Evolutionary conservation across 2,888 invertebrate genomes (phyloP), one percentile per base, ranked within the genome.

Genomic region (Pedicia rivosa): DNA sequence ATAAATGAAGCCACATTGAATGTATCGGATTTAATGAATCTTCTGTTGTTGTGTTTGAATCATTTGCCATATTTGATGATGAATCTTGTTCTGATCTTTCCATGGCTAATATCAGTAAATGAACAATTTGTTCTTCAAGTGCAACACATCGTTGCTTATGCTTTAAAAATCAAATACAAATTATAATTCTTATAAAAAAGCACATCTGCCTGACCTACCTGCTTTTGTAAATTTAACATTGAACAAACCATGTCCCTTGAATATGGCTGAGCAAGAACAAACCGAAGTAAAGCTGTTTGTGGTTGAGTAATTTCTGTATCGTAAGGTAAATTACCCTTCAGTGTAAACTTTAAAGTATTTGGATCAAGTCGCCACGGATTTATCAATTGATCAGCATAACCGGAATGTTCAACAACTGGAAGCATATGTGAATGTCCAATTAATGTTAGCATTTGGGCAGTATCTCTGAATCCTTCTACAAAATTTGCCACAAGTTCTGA

Each of bases 391-490:
- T 87, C 87, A 0, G 86, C 82, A 55, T 88, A 88, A 6, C 86
- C 86, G 34, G 86, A 83, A 54, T 90, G 87, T 48, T 94, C 92
- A 1, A 94, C 90, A 12, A 95, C 84, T 1, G 95, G 95, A 35
- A 91, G 61, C 80, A 95, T 83, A 52, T 82, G 78, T 1, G 86
- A 75, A 48, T 91, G 82, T 1, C 88, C 88, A 44, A 86, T 78
- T 38, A 92, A 84, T 1, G 92, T 84, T 1, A 94, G 86, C 87
- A 95, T 94, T 66, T 95, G 92, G 0, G 94, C 92, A 42, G 87
- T 82, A 10, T 82, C 78, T 44, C 87, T 75, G 58, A 95, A 95
- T 60, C 88, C 88, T 55, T 92, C 88, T 4, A 92, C 81, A 59
- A 91, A 91, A 53, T 77, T 77, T 3, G 87, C 80, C 52, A 95